Base-by-base conservation (phyloP, 2,888 invertebrate species). In the Terebella lapidaria region DNA sequence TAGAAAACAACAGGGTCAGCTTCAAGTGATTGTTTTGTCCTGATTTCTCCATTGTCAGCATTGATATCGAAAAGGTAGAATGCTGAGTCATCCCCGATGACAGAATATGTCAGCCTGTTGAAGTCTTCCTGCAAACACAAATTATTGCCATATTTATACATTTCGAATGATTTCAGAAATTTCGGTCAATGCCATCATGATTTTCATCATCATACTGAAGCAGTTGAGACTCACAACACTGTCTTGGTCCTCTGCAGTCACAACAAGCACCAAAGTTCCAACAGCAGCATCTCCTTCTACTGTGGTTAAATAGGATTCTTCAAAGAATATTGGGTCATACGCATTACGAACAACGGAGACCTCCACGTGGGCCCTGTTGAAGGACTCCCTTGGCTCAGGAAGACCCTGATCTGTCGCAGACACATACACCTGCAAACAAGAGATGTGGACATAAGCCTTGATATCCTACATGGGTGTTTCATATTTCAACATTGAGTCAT, bases 21-120 rank as follows among this genome's bases (percentile, higher is more conserved):
- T 3, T 70, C 66, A 60, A 70, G 35, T 2, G 58, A 53, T 53
- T 63, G 66, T 53, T 54, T 68, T 18, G 72, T 65, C 3, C 46
- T 52, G 35, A 68, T 62, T 24, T 54, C 45, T 15, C 68, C 68
- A 5, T 62, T 56, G 25, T 52, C 58, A n/a, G 67, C 20, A 52
- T 67, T 59, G 26, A 76, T 67, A 27, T 57, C 56, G 59, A 76
- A 76, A 59, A 63, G 72, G 20, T 56, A 63, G 3, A 70, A 66
- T 10, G 75, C 76, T 1, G 66, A 68, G 62, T 73, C 75, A 64
- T 76, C 75, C 10, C 76, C 76, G 22, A 66, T 59, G 25, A 69
- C 56, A 15, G 35, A 52, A 54, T 67, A 67, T 4, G 45, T 47
- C 35, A 67, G 22, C 3, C 60, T 67, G 51, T 58, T 64, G 63